Conservation (phyloP, 2,888 invertebrate species). For the Sinopyrophorus schimmeli region DNA sequence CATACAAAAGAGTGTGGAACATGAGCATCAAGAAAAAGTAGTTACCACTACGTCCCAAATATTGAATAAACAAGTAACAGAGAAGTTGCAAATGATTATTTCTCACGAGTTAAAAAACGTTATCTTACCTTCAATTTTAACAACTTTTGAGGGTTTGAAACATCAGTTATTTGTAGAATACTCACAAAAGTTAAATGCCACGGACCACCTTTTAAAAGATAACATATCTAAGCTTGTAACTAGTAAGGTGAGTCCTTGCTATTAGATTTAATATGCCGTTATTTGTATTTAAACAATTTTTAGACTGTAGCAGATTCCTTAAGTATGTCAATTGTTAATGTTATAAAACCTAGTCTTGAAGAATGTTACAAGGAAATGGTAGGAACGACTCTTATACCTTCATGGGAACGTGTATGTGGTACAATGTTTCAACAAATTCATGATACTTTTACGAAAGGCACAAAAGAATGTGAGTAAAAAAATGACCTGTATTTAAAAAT, state of each 20-base stretch:
- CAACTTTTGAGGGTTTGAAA: slow-evolving; percentile 73
- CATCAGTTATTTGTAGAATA: slow-evolving; percentile 75
- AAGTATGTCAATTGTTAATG: slow-evolving; percentile 67
- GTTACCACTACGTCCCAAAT: slow-evolving; percentile 60
- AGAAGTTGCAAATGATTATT: slow-evolving; percentile 61
- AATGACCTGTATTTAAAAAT: too few species aligned
- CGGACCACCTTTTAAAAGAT: slow-evolving; percentile 76
- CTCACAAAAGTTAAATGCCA: slow-evolving; percentile 69
- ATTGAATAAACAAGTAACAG: slow-evolving; percentile 57
- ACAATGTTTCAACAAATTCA: slow-evolving; percentile 89
- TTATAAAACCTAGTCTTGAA: slow-evolving; percentile 75
- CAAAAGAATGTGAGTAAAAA: slow-evolving; percentile 79
- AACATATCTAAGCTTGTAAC: slow-evolving; percentile 78
- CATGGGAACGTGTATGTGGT: slow-evolving; percentile 84
- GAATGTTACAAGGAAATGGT: slow-evolving; percentile 78
- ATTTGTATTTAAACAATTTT: slow-evolving; percentile 33
- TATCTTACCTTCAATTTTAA: slow-evolving; percentile 62
- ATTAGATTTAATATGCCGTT: too few species aligned
- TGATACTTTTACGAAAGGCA: slow-evolving; percentile 83
- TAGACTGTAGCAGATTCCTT: slow-evolving; percentile 77
- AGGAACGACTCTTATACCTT: slow-evolving; percentile 75
- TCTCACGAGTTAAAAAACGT: slow-evolving; percentile 61
- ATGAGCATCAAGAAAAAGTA: slow-evolving; percentile 58
- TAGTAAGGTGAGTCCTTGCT: slow-evolving; percentile 76
- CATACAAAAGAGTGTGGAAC: slow-evolving; percentile 56